Conservation (phyloP, 2,888 invertebrate species). For the Pseudeuparius sepicola region DNA sequence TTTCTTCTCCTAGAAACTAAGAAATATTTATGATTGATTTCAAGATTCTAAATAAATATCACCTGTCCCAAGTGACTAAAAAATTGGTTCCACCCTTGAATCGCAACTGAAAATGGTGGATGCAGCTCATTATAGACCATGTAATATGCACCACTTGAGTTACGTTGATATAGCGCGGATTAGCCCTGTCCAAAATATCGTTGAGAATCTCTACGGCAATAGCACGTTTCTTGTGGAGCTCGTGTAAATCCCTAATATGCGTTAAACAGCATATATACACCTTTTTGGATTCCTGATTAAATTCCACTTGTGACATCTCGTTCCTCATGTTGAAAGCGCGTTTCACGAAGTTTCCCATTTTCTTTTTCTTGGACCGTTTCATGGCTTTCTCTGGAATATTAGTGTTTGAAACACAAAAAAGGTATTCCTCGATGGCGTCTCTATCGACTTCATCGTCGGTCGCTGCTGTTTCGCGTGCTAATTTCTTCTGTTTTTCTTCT, state of each 20-base stretch:
- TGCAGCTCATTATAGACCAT: conserved; percentile 33
- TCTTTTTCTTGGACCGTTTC: no score
- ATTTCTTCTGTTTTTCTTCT: no score
- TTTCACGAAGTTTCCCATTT: no score
- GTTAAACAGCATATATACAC: conserved; percentile 23
- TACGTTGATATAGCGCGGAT: conserved; percentile 19
- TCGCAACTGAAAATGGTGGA: conserved; percentile 35
- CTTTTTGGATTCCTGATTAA: conserved; percentile 12
- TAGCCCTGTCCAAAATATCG: conserved; percentile 22
- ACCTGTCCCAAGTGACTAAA: conserved; percentile 17
- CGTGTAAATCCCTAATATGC: conserved; percentile 24
- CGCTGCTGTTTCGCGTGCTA: no score
- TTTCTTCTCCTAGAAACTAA: no score
- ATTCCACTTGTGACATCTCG: conserved; percentile 10
- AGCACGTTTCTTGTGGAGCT: conserved; percentile 22
- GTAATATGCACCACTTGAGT: conserved; percentile 27
- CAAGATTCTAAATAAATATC: no score
- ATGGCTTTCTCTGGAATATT: no score
- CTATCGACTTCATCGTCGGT: no score
- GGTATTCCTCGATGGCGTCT: no score
- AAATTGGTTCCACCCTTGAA: conserved; percentile 18
- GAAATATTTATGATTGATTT: no score
- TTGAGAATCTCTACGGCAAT: conserved; percentile 22
- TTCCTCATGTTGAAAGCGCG: conserved; percentile 7
- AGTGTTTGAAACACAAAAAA: no score